phyloP scores from a whole-genome alignment of 2,888 invertebrate species.

The Thymelicus lineola region DNA sequence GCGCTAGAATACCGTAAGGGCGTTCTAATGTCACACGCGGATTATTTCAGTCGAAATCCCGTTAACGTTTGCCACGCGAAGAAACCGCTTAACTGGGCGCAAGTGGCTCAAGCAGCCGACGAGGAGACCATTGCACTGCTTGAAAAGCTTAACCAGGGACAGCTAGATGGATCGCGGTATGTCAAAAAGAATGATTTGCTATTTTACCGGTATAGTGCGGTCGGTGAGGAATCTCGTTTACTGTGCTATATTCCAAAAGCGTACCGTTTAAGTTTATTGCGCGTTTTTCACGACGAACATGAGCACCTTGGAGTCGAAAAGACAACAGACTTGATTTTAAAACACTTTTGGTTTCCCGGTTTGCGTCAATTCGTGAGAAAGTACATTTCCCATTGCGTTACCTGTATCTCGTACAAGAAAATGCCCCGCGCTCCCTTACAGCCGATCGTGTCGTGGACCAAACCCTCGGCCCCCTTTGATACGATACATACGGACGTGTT shows the following conservation, averaged over 20 bases:
- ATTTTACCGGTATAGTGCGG: neutral
- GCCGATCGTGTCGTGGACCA: slow-evolving; percentile 1
- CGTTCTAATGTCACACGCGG: neutral
- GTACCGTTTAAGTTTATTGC: slow-evolving; percentile 5
- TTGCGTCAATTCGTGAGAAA: slow-evolving; percentile 7
- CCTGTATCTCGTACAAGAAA: neutral
- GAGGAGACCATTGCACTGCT: slow-evolving; percentile 44
- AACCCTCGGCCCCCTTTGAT: neutral
- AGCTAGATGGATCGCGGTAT: slow-evolving; percentile 40
- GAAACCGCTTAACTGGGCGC: slow-evolving; percentile 22
- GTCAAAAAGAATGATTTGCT: slow-evolving; percentile 35
- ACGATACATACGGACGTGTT: slow-evolving; percentile 1
- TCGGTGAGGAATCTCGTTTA: neutral
- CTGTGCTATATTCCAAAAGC: slow-evolving; percentile 12
- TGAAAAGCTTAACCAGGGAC: slow-evolving; percentile 40
- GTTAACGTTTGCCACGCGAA: neutral
- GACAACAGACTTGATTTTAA: slow-evolving; percentile 6
- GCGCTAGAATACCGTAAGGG: slow-evolving; percentile 41
- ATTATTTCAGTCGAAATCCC: slow-evolving; percentile 15
- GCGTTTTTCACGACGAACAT: slow-evolving; percentile 16
- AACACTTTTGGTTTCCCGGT: neutral
- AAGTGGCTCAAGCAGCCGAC: slow-evolving; percentile 43
- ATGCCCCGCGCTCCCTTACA: neutral
- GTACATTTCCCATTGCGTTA: slow-evolving; percentile 2
- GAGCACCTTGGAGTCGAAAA: slow-evolving; percentile 4